Evolutionary conservation across 2,888 invertebrate species (phyloP), one percentile per base, ranked within the genome.

Genomic region (Cataglyphis rosenhaueri): DNA sequence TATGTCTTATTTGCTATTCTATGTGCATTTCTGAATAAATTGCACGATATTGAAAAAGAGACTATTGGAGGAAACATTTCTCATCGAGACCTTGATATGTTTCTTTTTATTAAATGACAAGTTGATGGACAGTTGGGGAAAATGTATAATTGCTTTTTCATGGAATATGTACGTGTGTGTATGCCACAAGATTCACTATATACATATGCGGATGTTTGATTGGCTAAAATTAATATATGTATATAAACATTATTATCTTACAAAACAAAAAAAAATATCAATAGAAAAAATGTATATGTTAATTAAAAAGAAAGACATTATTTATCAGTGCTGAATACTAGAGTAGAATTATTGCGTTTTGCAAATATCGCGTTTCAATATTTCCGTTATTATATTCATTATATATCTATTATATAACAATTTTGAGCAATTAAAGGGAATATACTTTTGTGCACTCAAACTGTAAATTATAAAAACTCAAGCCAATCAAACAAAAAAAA

Each of bases 221-320:
- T n/a, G 0, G 3, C 3, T 29, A 59, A 78, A 78, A 76, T 21
- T 68, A 57, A 57, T 44, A 57, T 44, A 55, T 18, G 25, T 38
- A 59, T 59, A 18, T 68, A 57, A 65, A 44, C 5, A 0, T 32
- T 52, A 32, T 32, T 52, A 55, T 3, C 41, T 44, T 57, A 57
- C 1, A n/a, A 35, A 9, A 73, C 15, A 38, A 57, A n/a, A 65
- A 65, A 65, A 65, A 44, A 6, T 68, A 66, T 78, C 10, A 18
- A 12, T 70, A 59, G 8, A 61, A 9, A 32, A 59, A 70, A 59
- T 70, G 35, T 70, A 79, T 32, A 76, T 25, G 18, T 76, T 68
- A 79, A 79, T 78, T 1, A 18, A 41, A 6, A 52, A 79, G 70
- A 79, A 79, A 79, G 70, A 79, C 59, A 70, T 44, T 44, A 21